Conservation (phyloP, 2,888 invertebrate genomes). For the Trachelus tabidus region DNA sequence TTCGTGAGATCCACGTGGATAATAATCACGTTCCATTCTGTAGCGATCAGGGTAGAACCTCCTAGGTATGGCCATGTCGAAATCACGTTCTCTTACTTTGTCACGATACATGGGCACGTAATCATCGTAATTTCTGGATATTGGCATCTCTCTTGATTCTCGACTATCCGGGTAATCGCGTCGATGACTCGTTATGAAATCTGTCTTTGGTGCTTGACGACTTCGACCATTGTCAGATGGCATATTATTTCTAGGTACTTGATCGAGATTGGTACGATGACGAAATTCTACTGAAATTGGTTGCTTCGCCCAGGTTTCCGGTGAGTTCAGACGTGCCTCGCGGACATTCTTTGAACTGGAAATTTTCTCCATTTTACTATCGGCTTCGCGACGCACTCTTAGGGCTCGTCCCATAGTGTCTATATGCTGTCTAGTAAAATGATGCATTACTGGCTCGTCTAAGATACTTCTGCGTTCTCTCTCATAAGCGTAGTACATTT, state of each 20-base stretch:
- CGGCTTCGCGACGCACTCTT: slow-evolving; percentile 29
- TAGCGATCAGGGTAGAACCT: slow-evolving; percentile 53
- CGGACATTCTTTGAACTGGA: slow-evolving; percentile 46
- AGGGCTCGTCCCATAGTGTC: slow-evolving; percentile 11
- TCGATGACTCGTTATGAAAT: slow-evolving; percentile 57
- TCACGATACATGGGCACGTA: slow-evolving; percentile 41
- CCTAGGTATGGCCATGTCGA: slow-evolving; percentile 38
- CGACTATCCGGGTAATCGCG: slow-evolving; percentile 44
- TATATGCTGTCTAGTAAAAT: slow-evolving; percentile 9
- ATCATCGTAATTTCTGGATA: slow-evolving; percentile 45
- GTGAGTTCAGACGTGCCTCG: slow-evolving; percentile 46
- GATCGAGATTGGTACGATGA: slow-evolving; percentile 44
- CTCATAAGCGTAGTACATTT: slow-evolving; percentile 2
- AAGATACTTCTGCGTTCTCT: slow-evolving; percentile 8
- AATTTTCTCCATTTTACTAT: slow-evolving; percentile 51
- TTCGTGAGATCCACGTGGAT: slow-evolving; percentile 36
- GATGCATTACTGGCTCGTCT: slow-evolving; percentile 8
- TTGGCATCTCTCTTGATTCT: slow-evolving; percentile 51
- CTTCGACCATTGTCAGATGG: slow-evolving; percentile 21
- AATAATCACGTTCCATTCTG: slow-evolving; percentile 56
- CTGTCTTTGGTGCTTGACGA: slow-evolving; percentile 50
- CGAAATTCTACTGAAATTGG: slow-evolving; percentile 56
- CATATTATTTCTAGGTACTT: slow-evolving; percentile 19
- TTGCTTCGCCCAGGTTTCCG: slow-evolving; percentile 57
- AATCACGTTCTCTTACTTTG: slow-evolving; percentile 35